These are phyloP conservation scores for Poeciliopsis turneri DNA, from an alignment of 2,797 vertebrate genomes.

Conservation along the genomic window DNA sequence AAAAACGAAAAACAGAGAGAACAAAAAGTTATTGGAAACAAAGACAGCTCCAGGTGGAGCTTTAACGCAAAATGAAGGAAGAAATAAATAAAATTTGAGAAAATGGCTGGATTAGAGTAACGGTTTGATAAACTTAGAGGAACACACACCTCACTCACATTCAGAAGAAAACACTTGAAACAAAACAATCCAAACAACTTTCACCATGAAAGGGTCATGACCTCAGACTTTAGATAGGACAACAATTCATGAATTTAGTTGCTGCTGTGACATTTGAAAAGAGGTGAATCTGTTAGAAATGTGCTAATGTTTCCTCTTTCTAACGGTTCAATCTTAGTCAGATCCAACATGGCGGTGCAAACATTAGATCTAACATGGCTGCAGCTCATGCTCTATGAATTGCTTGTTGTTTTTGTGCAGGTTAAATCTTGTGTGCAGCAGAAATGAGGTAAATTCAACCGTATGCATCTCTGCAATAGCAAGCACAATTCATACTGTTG, in stretches of 20 bases:
- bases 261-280: background rate
- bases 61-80: background rate
- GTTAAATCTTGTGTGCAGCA: constrained; percentile 16
- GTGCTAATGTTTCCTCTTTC: background rate
- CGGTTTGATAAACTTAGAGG: background rate
- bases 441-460: constrained; percentile 23
- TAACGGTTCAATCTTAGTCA: background rate
- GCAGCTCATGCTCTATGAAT: background rate
- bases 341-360: background rate
- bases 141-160: background rate
- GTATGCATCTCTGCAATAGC: constrained; percentile 8
- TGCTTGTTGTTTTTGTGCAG: constrained; percentile 5
- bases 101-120: background rate
- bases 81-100: background rate
- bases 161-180: background rate
- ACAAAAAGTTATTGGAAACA: background rate
- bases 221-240: background rate
- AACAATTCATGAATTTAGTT: background rate
- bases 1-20: background rate
- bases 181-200: background rate
- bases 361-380: background rate
- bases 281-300: background rate
- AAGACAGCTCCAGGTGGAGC: background rate
- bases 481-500: constrained; percentile 26
- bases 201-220: background rate